Percentiles rank a stretch among this genome's conserved stretches.
Conservation (phyloP, 2,888 invertebrate genomes). For the Ophraella communa region DNA sequence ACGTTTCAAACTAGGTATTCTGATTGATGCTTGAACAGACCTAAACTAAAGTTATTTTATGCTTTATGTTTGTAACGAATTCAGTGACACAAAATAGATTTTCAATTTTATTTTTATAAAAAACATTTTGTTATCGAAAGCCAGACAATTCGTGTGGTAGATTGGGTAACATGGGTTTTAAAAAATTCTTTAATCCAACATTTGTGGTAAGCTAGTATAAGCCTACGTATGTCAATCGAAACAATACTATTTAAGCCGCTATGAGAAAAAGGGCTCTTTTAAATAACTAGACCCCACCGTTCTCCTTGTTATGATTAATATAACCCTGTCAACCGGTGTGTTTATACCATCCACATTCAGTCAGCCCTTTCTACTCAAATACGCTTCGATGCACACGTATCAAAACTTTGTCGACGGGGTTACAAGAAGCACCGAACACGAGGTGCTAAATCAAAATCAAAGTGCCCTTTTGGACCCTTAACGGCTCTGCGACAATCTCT, state of each 20-base stretch:
- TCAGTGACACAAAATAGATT: too few relatives aligned
- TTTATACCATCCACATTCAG: constrained; percentile 54
- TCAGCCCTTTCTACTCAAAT: constrained; percentile 57
- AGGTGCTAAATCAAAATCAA: constrained; percentile 39
- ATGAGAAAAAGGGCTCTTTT: constrained; percentile 37
- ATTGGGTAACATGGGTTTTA: too few relatives aligned
- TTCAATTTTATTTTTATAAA: too few relatives aligned
- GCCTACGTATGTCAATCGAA: not conserved
- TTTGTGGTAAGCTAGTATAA: too few relatives aligned
- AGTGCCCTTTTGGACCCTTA: constrained; percentile 28
- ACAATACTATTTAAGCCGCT: constrained; percentile 53
- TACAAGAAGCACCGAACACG: constrained; percentile 40
- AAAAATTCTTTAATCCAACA: too few relatives aligned
- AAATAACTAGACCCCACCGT: constrained; percentile 28
- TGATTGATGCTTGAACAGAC: too few relatives aligned
- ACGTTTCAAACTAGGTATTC: too few relatives aligned
- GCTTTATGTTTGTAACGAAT: too few relatives aligned
- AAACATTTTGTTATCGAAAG: too few relatives aligned
- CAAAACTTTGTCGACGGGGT: constrained; percentile 58
- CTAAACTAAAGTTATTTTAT: too few relatives aligned
- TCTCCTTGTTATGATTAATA: constrained; percentile 58
- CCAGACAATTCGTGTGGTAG: too few relatives aligned
- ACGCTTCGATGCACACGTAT: constrained; percentile 60
- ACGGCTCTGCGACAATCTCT: constrained; percentile 34
- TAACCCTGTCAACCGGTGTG: constrained; percentile 52